Percentiles rank a stretch among this genome's conserved stretches.
phyloP scores from a whole-genome alignment of 2,888 invertebrate genomes.

The Nemotelus nigrinus region DNA sequence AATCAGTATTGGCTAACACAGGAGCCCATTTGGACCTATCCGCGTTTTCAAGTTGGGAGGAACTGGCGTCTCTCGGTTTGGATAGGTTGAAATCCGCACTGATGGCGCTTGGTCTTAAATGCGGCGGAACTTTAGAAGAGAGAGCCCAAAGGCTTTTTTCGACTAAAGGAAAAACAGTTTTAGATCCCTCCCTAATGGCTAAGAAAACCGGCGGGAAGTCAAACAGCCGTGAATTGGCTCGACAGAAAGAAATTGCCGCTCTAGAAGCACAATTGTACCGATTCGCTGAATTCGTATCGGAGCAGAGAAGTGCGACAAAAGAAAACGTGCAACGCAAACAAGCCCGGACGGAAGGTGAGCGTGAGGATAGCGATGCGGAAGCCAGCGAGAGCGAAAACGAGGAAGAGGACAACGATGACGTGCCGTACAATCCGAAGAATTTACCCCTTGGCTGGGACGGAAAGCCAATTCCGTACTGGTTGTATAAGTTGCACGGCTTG shows the following conservation, averaged over 20 bases:
- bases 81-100: conserved; percentile 97
- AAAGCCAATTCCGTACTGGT: conserved; percentile 95
- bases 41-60: conserved; percentile 96
- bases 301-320: conserved; percentile 89
- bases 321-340: conserved; percentile 99
- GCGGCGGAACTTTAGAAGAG: conserved; percentile 98
- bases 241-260: conserved; percentile 87
- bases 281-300: conserved; percentile 83
- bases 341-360: conserved; percentile 92
- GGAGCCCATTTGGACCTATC: conserved; percentile 98
- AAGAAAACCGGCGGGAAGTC: conserved; percentile 78
- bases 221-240: conserved; percentile 68
- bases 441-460: conserved; percentile 99
- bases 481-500: conserved; percentile 97
- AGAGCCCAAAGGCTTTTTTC: conserved; percentile 95
- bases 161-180: conserved; percentile 92
- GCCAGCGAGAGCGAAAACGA: conserved; percentile 82
- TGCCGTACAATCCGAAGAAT: conserved; percentile 99
- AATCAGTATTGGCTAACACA: conserved; percentile 90
- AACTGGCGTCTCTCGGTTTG: conserved; percentile 94
- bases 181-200: conserved; percentile 91
- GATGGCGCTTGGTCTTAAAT: conserved; percentile 96
- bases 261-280: conserved; percentile 91
- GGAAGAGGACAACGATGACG: conserved; percentile 92
- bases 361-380: conserved; percentile 91